Evolutionary conservation across 2,888 invertebrate species (phyloP).

Genomic region (Lasioglossum zephyrum): DNA sequence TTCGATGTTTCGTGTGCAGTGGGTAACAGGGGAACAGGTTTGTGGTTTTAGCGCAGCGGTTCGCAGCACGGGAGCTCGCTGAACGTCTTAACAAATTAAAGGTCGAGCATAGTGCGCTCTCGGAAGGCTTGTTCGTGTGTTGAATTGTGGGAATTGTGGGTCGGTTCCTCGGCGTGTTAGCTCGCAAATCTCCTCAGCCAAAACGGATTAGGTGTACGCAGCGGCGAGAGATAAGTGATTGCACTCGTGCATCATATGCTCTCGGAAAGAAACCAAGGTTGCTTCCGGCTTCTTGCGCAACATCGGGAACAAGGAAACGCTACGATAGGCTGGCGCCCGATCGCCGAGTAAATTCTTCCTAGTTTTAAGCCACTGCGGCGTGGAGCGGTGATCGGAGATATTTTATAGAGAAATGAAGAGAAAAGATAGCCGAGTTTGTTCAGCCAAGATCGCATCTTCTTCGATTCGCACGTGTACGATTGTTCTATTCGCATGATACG

Average conservation of each 20-base stretch:
- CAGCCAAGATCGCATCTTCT: not conserved
- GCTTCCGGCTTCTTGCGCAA: conserved; percentile 67
- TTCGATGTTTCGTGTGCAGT: too few species aligned
- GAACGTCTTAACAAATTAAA: conserved; percentile 25
- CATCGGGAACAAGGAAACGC: conserved; percentile 65
- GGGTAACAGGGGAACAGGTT: too few species aligned
- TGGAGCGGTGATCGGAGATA: not conserved
- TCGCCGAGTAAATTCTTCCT: not conserved
- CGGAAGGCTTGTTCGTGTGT: not conserved
- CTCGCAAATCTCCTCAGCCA: conserved; percentile 6
- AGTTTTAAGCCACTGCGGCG: not conserved
- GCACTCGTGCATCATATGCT: conserved; percentile 60
- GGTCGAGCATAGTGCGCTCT: not conserved
- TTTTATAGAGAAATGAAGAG: not conserved
- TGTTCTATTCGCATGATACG: not conserved
- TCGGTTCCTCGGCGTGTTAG: not conserved
- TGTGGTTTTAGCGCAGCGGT: not conserved
- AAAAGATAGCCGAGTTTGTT: conserved; percentile 1
- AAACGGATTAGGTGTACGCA: conserved; percentile 42
- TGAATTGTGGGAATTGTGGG: not conserved
- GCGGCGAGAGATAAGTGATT: conserved; percentile 48
- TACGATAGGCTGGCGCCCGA: conserved; percentile 40
- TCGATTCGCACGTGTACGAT: not conserved
- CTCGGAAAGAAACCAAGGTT: conserved; percentile 47
- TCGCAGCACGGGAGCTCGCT: not conserved